Evolutionary conservation across 1,140 invertebrate species (phyloP).

Genomic region (Leptonema lineaticorne): DNA sequence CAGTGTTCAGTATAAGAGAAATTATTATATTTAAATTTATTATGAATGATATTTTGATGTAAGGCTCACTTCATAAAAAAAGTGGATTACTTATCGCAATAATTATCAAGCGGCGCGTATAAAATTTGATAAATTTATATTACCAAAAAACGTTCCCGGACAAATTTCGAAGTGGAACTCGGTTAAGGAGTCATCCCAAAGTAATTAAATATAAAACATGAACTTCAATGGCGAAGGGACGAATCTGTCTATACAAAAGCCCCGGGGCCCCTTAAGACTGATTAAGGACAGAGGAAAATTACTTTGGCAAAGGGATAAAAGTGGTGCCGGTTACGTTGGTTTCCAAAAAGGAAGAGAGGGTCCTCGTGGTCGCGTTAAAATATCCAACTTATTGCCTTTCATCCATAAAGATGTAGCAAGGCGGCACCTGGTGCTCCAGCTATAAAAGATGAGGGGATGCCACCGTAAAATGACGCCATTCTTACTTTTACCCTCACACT

Average conservation of each 20-base stretch:
- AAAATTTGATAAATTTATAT: no score
- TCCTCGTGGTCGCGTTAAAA: constrained; percentile 21
- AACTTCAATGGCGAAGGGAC: not conserved
- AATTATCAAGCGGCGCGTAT: no score
- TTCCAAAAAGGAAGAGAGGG: constrained; percentile 9
- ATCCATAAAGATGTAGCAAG: constrained; percentile 37
- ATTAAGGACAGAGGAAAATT: not conserved
- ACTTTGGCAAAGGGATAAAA: not conserved
- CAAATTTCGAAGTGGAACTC: no score
- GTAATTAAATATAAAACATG: not conserved
- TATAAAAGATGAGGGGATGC: constrained; percentile 27
- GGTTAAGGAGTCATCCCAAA: no score
- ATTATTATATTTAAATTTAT: no score
- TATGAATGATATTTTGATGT: no score
- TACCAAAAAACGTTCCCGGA: no score
- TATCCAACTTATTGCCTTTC: constrained; percentile 35
- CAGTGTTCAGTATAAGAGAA: no score
- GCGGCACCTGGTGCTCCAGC: constrained; percentile 30
- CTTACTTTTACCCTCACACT: not conserved
- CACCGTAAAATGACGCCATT: constrained; percentile 14
- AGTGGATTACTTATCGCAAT: no score
- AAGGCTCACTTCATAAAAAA: no score
- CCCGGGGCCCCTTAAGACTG: not conserved
- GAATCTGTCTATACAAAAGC: not conserved
- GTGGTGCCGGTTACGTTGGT: no score